Conservation (phyloP, 2,797 vertebrate species). For the Vireo griseus region DNA sequence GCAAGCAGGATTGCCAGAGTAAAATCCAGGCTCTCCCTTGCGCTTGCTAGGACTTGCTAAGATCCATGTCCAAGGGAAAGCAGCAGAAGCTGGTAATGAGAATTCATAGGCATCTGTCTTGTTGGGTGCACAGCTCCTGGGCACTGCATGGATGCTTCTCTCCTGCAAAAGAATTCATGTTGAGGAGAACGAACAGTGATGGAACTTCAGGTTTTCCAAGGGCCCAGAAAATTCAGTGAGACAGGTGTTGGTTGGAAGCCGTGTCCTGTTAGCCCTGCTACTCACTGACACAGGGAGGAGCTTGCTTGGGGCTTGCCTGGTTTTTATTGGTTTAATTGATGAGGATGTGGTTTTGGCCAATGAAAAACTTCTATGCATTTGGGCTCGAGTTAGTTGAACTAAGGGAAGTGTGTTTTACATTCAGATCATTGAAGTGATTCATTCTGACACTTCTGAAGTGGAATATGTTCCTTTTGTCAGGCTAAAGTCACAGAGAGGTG, state of each 20-base stretch:
- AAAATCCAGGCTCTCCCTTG: background rate
- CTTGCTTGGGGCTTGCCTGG: background rate
- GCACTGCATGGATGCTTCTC: background rate
- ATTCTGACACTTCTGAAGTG: background rate
- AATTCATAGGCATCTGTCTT: conserved; percentile 23
- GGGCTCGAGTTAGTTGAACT: background rate
- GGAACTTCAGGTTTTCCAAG: background rate
- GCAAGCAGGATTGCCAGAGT: background rate
- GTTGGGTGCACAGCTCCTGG: background rate
- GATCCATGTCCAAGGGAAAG: background rate
- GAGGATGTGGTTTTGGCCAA: background rate
- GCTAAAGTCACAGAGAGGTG: background rate
- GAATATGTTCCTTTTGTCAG: background rate
- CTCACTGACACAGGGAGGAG: background rate
- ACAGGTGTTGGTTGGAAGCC: background rate
- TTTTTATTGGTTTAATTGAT: background rate
- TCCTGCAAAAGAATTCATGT: background rate
- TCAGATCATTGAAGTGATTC: background rate
- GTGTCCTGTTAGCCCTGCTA: background rate
- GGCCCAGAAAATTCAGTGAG: background rate
- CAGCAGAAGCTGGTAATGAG: conserved; percentile 34
- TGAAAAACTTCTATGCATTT: background rate
- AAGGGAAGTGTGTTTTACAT: background rate
- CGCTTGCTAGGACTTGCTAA: background rate
- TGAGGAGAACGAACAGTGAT: background rate